Evolutionary conservation across 1,140 invertebrate species (phyloP).

Genomic region (Uloborus diversus): DNA sequence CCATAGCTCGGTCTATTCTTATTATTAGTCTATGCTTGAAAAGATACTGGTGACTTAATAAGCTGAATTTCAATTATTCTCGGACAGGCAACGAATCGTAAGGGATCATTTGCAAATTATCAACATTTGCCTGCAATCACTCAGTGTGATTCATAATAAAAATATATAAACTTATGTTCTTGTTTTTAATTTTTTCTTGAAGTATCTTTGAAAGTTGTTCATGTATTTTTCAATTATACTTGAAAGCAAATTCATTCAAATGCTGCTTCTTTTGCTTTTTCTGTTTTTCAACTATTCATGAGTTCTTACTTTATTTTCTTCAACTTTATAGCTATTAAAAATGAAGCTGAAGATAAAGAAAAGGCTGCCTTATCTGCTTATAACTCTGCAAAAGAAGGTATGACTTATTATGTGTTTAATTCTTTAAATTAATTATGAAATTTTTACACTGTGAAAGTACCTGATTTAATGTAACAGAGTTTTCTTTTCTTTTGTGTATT

Average conservation of each 20-base stretch:
- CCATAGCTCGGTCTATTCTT: too few species aligned
- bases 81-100: too few species aligned
- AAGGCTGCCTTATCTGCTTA: constrained; percentile 21
- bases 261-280: not conserved
- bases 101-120: too few species aligned
- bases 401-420: not conserved
- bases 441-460: not conserved
- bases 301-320: constrained; percentile 13
- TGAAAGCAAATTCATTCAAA: not conserved
- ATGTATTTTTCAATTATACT: not conserved
- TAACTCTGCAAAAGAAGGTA: constrained; percentile 58
- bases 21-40: too few species aligned
- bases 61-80: too few species aligned
- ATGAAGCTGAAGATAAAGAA: constrained; percentile 77
- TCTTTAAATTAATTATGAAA: not conserved
- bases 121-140: too few species aligned
- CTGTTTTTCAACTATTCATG: not conserved
- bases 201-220: not conserved
- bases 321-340: constrained; percentile 69
- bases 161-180: too few species aligned
- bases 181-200: not conserved
- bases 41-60: too few species aligned
- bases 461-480: too few species aligned
- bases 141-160: too few species aligned
- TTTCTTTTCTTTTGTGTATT: too few species aligned